These are phyloP conservation scores for Saimiri boliviensis DNA, from an alignment of 2,113 vertebrate species.

Conservation along the genomic window DNA sequence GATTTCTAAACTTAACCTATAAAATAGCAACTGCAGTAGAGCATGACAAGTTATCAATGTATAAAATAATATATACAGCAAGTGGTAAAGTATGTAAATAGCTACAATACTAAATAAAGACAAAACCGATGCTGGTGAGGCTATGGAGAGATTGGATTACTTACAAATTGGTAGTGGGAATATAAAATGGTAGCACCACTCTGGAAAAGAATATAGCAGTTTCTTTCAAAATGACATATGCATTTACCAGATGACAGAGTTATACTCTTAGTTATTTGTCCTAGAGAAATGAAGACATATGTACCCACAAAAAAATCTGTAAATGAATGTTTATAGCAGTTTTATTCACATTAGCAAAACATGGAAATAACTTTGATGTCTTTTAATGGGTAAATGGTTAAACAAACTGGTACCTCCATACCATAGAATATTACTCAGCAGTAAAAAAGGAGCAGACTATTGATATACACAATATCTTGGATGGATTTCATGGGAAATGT, in stretches of 20 bases:
- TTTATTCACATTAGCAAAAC: not conserved
- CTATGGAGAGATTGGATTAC: not conserved
- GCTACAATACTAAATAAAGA: not conserved
- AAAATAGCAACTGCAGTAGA: not conserved
- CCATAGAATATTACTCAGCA: not conserved
- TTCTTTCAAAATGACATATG: not conserved
- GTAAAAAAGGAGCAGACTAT: fast-evolving
- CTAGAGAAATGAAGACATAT: not conserved
- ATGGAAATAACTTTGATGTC: too few relatives aligned
- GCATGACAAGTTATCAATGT: not conserved
- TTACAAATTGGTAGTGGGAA: not conserved
- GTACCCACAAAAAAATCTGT: not conserved
- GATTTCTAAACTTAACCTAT: not conserved
- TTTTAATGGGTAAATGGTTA: not conserved
- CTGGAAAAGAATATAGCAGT: not conserved
- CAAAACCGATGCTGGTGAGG: not conserved
- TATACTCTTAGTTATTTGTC: not conserved
- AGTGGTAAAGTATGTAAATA: not conserved
- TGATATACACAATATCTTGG: not conserved
- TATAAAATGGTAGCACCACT: not conserved
- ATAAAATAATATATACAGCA: not conserved
- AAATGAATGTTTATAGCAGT: fast-evolving
- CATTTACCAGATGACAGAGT: fast-evolving
- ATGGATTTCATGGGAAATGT: not conserved
- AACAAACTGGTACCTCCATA: not conserved